Percentiles rank a stretch among this genome's conserved stretches.
Evolutionary conservation across 2,113 vertebrate species (phyloP).

Genomic region (Genyomyrus donnyi): DNA sequence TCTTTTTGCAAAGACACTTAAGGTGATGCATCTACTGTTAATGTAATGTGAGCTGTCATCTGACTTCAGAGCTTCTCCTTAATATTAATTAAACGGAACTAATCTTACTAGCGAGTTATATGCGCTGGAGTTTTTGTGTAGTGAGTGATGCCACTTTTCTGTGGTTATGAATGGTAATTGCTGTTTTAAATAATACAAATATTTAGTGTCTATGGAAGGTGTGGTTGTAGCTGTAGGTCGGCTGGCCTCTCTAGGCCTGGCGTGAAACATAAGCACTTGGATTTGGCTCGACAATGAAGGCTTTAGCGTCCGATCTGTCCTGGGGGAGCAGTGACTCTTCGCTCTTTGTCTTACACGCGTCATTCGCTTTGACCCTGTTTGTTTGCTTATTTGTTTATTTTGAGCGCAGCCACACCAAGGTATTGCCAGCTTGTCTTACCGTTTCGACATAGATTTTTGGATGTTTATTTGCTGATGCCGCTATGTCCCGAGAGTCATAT

Average conservation of each 20-base stretch:
- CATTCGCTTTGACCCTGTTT: neutral
- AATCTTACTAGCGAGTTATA: neutral
- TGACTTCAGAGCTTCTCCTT: neutral
- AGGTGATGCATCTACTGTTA: neutral
- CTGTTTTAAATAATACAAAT: neutral
- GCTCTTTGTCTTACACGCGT: neutral
- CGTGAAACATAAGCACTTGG: neutral
- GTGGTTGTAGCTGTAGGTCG: neutral
- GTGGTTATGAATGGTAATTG: neutral
- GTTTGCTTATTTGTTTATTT: neutral
- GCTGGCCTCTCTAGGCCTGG: neutral
- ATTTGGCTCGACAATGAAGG: neutral
- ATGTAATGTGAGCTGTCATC: neutral
- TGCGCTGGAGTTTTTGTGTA: neutral
- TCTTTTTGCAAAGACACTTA: neutral
- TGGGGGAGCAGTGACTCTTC: neutral
- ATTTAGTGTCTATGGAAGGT: neutral
- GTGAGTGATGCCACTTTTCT: neutral
- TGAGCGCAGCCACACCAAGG: neutral
- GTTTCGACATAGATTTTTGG: neutral
- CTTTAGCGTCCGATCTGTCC: neutral
- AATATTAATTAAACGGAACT: neutral
- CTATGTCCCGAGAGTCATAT: neutral
- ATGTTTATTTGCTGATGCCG: neutral
- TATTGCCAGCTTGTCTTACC: neutral